Base-by-base conservation (phyloP, 2,888 invertebrate genomes). In the Drosophila anomelani region DNA sequence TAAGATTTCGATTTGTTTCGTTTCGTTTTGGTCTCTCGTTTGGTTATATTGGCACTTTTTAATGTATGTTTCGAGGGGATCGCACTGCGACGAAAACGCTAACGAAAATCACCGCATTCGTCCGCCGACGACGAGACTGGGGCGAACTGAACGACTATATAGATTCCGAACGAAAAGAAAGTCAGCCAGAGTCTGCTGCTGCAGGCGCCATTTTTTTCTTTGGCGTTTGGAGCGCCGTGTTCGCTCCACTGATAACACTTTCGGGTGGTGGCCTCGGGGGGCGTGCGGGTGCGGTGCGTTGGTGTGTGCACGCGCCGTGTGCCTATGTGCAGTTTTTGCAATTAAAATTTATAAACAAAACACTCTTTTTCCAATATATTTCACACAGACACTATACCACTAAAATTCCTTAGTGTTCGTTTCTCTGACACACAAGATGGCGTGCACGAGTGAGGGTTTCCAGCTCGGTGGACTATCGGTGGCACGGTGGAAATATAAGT, bases 161-260 rank as follows among this genome's bases (percentile, higher is more conserved):
- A 79, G 78, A 85, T 51, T 51, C 51, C 51, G 51, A 53, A 76
- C 78, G 79, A 85, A 90, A 90, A 85, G 89, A 90, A 91, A 90
- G 90, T 91, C 88, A 91, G 51, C 51, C 51, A 51, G 51, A 88
- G 79, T 89, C 51, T 88, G 91, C 84, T 89, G 89, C 82, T 89
- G 82, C 89, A 89, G 91, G 90, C 91, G 91, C 90, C 90, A 91
- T 90, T 91, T 91, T 91, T 90, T 86, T 85, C 83, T 78, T 89
- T 89, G 76, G 78, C 68, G 77, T 39, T 79, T 57, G 70, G 70
- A 39, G 39, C 56, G 38, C 47, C 54, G 38, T 68, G 56, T 51
- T 43, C 41, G 39, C 69, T 88, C 79, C 90, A 86, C 89, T 88
- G 88, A 86, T 86, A 88, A 90, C 76, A 76, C 69, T 49, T 34